Evolutionary conservation across 2,888 invertebrate species (phyloP).

Genomic region (Heliconius ethilla): DNA sequence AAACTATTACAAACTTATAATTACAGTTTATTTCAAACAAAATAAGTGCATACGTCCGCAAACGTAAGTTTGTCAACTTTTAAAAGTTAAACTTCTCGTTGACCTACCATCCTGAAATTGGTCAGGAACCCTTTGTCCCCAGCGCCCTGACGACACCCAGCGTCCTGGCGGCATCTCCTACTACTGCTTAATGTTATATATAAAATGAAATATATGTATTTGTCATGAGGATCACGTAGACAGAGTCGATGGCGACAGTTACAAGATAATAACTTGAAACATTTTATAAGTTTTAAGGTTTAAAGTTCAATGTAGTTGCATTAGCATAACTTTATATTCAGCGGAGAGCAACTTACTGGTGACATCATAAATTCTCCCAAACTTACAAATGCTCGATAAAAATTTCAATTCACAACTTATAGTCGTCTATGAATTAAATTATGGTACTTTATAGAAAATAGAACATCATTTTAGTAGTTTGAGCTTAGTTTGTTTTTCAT

Average conservation of each 20-base stretch:
- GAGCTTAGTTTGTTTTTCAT: neutral
- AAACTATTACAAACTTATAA: too few relatives aligned
- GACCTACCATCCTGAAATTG: too few relatives aligned
- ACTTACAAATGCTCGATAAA: conserved; percentile 74
- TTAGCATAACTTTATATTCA: conserved; percentile 80
- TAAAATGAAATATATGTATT: neutral
- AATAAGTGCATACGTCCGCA: too few relatives aligned
- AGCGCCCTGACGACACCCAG: too few relatives aligned
- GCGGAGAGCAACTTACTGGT: conserved; percentile 72
- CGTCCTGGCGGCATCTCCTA: too few relatives aligned
- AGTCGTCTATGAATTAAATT: conserved; percentile 64
- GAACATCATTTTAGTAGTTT: neutral
- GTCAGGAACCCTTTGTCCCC: too few relatives aligned
- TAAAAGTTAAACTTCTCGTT: too few relatives aligned
- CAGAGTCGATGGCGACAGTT: conserved; percentile 15
- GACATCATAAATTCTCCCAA: conserved; percentile 75
- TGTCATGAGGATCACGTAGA: neutral
- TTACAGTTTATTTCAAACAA: too few relatives aligned
- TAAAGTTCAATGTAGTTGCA: conserved; percentile 68
- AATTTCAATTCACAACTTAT: conserved; percentile 73
- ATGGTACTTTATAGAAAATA: conserved; percentile 42
- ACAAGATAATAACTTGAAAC: conserved; percentile 60
- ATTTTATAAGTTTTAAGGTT: conserved; percentile 75
- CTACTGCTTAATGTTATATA: neutral
- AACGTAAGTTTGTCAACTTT: too few relatives aligned